phyloP scores from a whole-genome alignment of 2,888 invertebrate genomes.

The Yponomeuta sedellus region DNA sequence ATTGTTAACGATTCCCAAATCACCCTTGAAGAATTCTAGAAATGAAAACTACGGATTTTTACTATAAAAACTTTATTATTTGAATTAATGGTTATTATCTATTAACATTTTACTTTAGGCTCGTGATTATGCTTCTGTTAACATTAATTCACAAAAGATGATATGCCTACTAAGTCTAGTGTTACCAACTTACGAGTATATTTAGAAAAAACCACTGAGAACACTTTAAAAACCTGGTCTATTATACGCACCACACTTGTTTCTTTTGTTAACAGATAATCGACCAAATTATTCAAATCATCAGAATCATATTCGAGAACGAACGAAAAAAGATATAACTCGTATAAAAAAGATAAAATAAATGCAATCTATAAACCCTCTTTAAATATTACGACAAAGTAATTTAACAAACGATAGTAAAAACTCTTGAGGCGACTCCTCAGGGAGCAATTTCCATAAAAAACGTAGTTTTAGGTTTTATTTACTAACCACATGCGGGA shows the following conservation, averaged over 20 bases:
- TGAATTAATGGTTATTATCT: slow-evolving; percentile 75
- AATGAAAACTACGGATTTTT: slow-evolving; percentile 20
- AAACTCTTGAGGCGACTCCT: too few relatives aligned
- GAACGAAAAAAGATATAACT: slow-evolving; percentile 61
- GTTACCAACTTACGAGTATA: slow-evolving; percentile 27
- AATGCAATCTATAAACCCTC: slow-evolving; percentile 72
- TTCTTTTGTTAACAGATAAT: slow-evolving; percentile 69
- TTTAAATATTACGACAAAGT: slow-evolving; percentile 63
- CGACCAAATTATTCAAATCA: slow-evolving; percentile 62
- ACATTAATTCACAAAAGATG: slow-evolving; percentile 64
- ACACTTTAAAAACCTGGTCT: slow-evolving; percentile 20
- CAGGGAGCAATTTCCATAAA: too few relatives aligned
- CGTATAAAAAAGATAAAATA: slow-evolving; percentile 71
- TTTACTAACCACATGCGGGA: too few relatives aligned
- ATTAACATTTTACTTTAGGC: slow-evolving; percentile 75
- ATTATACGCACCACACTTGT: slow-evolving; percentile 18
- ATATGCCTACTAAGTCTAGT: slow-evolving; percentile 51
- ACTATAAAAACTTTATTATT: slow-evolving; percentile 63
- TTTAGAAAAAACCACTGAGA: slow-evolving; percentile 10
- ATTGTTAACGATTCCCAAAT: too few relatives aligned
- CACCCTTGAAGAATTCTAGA: slow-evolving; percentile 12
- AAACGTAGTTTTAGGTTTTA: too few relatives aligned
- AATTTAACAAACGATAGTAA: slow-evolving; percentile 64
- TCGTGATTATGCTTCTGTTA: slow-evolving; percentile 59
- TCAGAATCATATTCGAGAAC: slow-evolving; percentile 60